Conservation (phyloP, 2,888 invertebrate genomes). For the Scaeva pyrastri region DNA sequence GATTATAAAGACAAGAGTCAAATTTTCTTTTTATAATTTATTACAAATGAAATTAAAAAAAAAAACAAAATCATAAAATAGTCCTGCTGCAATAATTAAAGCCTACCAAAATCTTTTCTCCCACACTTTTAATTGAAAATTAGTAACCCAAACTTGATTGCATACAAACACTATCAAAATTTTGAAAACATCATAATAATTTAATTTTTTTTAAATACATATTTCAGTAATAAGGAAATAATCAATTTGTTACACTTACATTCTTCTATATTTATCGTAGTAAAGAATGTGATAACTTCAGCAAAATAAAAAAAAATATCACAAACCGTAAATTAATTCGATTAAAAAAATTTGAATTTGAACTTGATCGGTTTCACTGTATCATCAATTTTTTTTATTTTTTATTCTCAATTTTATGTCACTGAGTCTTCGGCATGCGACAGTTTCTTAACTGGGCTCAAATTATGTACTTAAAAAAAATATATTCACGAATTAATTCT, state of each 20-base stretch:
- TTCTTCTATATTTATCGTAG: slow-evolving; percentile 6
- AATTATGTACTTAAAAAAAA: not conserved
- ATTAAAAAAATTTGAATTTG: slow-evolving; percentile 30
- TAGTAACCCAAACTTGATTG: too few species aligned
- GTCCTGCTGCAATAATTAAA: too few species aligned
- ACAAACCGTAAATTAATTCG: slow-evolving; percentile 27
- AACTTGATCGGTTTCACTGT: slow-evolving; percentile 61
- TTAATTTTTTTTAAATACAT: too few species aligned
- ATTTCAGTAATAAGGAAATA: too few species aligned
- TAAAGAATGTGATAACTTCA: slow-evolving; percentile 49
- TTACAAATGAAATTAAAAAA: too few species aligned
- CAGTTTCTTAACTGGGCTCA: slow-evolving; percentile 17
- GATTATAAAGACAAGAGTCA: too few species aligned
- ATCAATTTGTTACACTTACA: slow-evolving; percentile 52
- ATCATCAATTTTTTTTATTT: slow-evolving; percentile 56
- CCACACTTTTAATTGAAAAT: too few species aligned
- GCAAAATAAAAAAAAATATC: slow-evolving; percentile 40
- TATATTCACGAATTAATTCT: not conserved
- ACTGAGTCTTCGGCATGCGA: slow-evolving; percentile 23
- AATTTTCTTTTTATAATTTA: too few species aligned
- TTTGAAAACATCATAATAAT: too few species aligned
- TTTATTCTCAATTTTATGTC: not conserved
- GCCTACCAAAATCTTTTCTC: too few species aligned
- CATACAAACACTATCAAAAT: too few species aligned
- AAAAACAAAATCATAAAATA: too few species aligned